phyloP scores from a whole-genome alignment of 2,888 invertebrate genomes.

The Escarpia spicata region DNA sequence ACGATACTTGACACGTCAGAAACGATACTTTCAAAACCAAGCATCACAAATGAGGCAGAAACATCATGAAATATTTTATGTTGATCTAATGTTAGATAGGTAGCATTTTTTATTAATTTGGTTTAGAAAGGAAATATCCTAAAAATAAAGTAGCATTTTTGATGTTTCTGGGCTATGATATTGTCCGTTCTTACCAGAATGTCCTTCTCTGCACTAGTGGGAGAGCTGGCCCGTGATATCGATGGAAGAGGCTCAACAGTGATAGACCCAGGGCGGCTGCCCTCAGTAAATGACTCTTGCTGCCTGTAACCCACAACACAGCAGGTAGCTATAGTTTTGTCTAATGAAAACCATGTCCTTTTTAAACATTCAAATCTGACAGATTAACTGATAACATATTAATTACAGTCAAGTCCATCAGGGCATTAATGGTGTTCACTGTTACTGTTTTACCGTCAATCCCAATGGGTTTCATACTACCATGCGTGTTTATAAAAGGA shows the following conservation, averaged over 20 bases:
- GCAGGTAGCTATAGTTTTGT: background rate
- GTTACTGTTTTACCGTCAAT: background rate
- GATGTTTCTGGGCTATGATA: background rate
- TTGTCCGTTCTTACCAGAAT: constrained; percentile 54
- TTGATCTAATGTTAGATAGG: background rate
- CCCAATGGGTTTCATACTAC: background rate
- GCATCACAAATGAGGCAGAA: background rate
- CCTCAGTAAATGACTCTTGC: constrained; percentile 51
- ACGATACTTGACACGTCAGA: no score
- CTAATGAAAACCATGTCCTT: background rate
- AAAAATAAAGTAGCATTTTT: background rate
- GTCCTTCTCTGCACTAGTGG: constrained; percentile 63
- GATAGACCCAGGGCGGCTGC: constrained; percentile 49
- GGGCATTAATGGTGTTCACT: background rate
- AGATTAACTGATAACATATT: background rate
- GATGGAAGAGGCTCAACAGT: constrained; percentile 54
- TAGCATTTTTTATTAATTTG: background rate
- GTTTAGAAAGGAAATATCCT: background rate
- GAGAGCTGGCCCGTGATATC: constrained; percentile 56
- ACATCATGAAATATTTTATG: background rate
- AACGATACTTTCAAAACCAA: background rate
- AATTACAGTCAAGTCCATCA: background rate
- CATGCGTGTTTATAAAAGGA: background rate
- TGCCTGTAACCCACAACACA: constrained; percentile 48
- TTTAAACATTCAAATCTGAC: background rate